Conservation (phyloP, 2,797 vertebrate genomes). For the Cichlasoma orientale region DNA sequence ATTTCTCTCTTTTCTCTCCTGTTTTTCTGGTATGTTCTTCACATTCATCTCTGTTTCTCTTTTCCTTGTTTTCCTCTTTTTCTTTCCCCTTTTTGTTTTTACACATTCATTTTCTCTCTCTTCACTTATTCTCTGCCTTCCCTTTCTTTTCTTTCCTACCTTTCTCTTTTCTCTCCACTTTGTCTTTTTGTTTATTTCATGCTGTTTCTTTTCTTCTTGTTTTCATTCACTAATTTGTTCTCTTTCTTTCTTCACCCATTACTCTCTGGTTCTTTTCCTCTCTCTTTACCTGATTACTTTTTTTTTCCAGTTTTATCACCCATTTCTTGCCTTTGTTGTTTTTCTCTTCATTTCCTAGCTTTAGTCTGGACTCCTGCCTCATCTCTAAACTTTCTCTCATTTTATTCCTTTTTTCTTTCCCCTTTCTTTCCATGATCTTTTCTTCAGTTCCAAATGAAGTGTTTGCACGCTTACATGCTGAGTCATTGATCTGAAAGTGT, state of each 20-base stretch:
- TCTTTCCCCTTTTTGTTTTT: fast-evolving
- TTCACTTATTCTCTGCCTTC: not conserved
- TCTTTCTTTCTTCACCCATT: not conserved
- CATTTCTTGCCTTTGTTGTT: not conserved
- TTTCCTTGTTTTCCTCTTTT: not conserved
- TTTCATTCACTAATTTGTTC: not conserved
- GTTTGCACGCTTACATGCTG: not conserved
- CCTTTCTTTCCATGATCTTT: not conserved
- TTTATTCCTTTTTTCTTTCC: not conserved
- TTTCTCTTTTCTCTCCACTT: not conserved
- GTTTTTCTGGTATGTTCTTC: no score
- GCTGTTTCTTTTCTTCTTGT: not conserved
- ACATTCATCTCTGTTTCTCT: not conserved
- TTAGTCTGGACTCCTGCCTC: not conserved
- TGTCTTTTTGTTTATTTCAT: no score
- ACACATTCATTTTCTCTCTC: not conserved
- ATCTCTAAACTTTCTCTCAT: not conserved
- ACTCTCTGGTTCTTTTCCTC: not conserved
- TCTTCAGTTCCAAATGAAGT: not conserved
- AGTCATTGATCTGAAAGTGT: not conserved
- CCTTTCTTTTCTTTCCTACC: not conserved
- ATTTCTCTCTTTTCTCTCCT: not conserved
- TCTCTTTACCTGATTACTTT: fast-evolving
- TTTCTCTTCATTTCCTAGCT: not conserved
- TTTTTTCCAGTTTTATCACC: not conserved